Evolutionary conservation across 2,888 invertebrate species (phyloP), one percentile per base, ranked within the genome.

Genomic region (Chelonus formosanus): DNA sequence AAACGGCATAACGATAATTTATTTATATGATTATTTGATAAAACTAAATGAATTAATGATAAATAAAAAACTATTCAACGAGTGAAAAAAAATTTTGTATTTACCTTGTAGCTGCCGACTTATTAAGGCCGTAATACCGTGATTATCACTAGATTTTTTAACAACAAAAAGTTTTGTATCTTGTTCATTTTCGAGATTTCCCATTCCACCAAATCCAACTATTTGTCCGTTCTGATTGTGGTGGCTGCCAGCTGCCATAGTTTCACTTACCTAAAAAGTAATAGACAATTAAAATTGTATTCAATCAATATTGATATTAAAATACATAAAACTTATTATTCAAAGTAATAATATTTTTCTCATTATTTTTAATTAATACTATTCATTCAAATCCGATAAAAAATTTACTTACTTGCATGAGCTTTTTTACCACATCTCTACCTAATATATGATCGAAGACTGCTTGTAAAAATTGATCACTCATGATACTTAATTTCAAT

Each of bases 361-460:
- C 2, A 20, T 20, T 1, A 20, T 20, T 20, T 20, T 20, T 20
- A 20, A 20, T 20, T 20, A 20, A 20, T 20, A 20, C 20, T 20
- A 20, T 20, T 20, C 20, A 20, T 20, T 20, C 2, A 20, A 20
- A 20, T 20, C 2, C 20, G 2, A 44, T n/a, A 44, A 44, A 35
- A 34, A 48, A 47, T 58, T 48, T 44, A 32, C 54, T 54, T 75
- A 93, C 94, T 90, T 94, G 93, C 90, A 94, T 92, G 56, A 94
- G 87, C 83, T 94, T 94, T 82, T 93, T 92, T 56, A 94, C 94
- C 68, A 94, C 93, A 82, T 94, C 94, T 74, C 93, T 86, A 34
- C 94, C 94, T 59, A 94, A 87, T 76, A 94, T 92, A 82, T 94
- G 94, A 85, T 94, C 94, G 85, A 94, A 93, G 68, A 94, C 92